phyloP scores from a whole-genome alignment of 2,888 invertebrate genomes.

The Archaeoteleia sp. region DNA sequence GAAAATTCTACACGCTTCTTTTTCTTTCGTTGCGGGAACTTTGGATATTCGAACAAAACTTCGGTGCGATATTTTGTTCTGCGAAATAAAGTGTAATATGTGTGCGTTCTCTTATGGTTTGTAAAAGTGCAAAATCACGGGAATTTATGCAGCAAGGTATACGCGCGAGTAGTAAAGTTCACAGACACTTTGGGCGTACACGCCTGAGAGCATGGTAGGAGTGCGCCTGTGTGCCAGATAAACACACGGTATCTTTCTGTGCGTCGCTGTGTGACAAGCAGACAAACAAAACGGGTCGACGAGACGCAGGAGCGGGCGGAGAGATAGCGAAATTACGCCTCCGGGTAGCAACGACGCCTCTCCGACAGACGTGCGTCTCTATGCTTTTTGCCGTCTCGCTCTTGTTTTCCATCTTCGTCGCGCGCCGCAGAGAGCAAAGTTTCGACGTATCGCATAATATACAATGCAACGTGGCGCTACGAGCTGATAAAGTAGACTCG shows the following conservation, averaged over 20 bases:
- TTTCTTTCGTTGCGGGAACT: no score
- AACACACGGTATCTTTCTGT: conserved; percentile 35
- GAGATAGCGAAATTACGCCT: conserved; percentile 64
- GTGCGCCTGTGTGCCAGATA: conserved; percentile 21
- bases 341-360: conserved; percentile 57
- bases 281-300: conserved; percentile 56
- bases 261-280: conserved; percentile 45
- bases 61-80: no score
- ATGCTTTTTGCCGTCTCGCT: conserved; percentile 36
- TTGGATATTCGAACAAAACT: no score
- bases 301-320: conserved; percentile 48
- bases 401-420: conserved; percentile 55
- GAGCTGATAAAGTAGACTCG: conserved; percentile 32
- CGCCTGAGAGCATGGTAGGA: conserved; percentile 2
- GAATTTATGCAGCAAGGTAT: neutral
- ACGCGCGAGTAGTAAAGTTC: conserved; percentile 12
- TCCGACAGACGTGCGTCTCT: conserved; percentile 51
- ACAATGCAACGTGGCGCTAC: conserved; percentile 32
- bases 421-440: conserved; percentile 56
- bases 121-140: neutral
- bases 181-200: conserved; percentile 11
- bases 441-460: conserved; percentile 48
- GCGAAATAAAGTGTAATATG: neutral
- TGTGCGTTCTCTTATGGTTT: neutral
- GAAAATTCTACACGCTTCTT: no score